A percentile compares a stretch with the other conserved stretches of the same genome.
These are phyloP conservation scores for Hypselothyrea guttata DNA, from an alignment of 2,888 invertebrate genomes.

Conservation along the genomic window DNA sequence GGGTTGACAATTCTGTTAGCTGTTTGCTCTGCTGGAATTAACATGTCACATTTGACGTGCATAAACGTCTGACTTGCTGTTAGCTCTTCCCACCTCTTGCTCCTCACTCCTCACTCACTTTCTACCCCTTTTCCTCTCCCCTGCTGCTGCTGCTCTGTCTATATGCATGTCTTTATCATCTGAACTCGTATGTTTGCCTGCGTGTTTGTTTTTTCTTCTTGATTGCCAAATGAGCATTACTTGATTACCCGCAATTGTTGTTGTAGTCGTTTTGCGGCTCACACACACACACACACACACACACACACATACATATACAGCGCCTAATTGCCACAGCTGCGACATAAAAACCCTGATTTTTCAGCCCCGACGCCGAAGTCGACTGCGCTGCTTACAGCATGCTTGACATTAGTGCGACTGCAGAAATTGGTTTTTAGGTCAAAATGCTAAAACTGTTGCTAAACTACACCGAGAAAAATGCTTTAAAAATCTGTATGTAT, in stretches of 20 bases:
- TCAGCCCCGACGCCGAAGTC: slow-evolving; percentile 30
- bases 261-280: slow-evolving; percentile 46
- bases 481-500: slow-evolving; percentile 49
- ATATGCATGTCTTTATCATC: slow-evolving; percentile 51
- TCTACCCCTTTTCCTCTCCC: neutral
- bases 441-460: slow-evolving; percentile 58
- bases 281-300: slow-evolving; percentile 19
- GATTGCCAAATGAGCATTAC: slow-evolving; percentile 75
- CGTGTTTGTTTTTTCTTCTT: slow-evolving; percentile 36
- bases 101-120: neutral
- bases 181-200: slow-evolving; percentile 14
- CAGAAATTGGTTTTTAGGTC: slow-evolving; percentile 63
- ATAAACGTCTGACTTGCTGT: slow-evolving; percentile 2
- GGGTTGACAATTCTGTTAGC: slow-evolving; percentile 24
- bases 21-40: slow-evolving; percentile 70
- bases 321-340: slow-evolving; percentile 68
- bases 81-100: no score
- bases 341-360: slow-evolving; percentile 58
- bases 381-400: slow-evolving; percentile 44
- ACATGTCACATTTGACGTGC: slow-evolving; percentile 74
- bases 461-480: slow-evolving; percentile 27
- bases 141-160: no score
- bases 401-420: slow-evolving; percentile 69
- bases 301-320: slow-evolving; percentile 2
- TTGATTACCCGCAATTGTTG: slow-evolving; percentile 76